Evolutionary conservation across 2,113 vertebrate species (phyloP).

Genomic region (Numenius arquata): DNA sequence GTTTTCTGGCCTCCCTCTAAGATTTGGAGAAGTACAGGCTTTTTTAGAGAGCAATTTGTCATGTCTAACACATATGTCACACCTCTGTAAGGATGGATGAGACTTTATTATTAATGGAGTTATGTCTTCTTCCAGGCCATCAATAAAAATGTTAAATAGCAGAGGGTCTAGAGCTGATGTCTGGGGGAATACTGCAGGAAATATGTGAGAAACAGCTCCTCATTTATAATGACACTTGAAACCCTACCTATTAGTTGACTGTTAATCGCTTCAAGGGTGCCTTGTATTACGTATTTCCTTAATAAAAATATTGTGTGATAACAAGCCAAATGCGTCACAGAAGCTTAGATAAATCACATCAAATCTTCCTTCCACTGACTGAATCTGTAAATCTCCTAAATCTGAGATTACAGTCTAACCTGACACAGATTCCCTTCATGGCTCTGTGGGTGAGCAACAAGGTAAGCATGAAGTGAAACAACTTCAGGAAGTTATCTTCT

Average conservation of each 20-base stretch:
- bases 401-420: slow-evolving; percentile 9
- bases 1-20: not conserved
- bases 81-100: not conserved
- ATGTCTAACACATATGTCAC: not conserved
- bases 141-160: slow-evolving; percentile 9
- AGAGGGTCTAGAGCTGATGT: not conserved
- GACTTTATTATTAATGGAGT: not conserved
- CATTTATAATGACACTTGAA: not conserved
- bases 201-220: not conserved
- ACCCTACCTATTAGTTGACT: not conserved
- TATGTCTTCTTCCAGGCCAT: not conserved
- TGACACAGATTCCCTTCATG: not conserved
- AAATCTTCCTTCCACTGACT: slow-evolving; percentile 18
- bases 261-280: not conserved
- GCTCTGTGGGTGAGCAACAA: not conserved
- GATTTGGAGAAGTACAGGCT: not conserved
- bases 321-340: slow-evolving; percentile 17
- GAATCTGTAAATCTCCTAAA: slow-evolving; percentile 15
- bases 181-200: not conserved
- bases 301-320: slow-evolving; percentile 14
- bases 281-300: not conserved
- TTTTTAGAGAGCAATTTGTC: not conserved
- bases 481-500: not conserved
- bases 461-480: not conserved
- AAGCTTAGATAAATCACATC: slow-evolving; percentile 37